Evolutionary conservation across 2,888 invertebrate genomes (phyloP).

Genomic region (Idaea aversata): DNA sequence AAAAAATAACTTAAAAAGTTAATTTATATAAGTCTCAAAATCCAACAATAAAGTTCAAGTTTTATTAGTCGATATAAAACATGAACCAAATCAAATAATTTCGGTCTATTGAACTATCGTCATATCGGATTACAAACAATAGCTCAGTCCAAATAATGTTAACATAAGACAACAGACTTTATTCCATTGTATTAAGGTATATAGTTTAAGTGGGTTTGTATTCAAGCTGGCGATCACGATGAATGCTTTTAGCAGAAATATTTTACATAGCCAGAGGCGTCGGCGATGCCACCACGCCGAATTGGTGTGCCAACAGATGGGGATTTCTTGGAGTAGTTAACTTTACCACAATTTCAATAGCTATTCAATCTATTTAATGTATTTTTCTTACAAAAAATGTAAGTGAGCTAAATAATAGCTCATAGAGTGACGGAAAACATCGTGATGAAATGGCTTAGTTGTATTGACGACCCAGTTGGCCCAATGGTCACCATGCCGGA

Average conservation of each 20-base stretch:
- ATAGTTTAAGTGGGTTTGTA: constrained; percentile 46
- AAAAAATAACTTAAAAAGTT: too few species aligned
- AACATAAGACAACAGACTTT: constrained; percentile 40
- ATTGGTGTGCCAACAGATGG: constrained; percentile 74
- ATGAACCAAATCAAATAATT: constrained; percentile 66
- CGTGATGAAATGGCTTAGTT: too few species aligned
- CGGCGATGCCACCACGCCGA: constrained; percentile 64
- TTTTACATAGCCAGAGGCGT: constrained; percentile 76
- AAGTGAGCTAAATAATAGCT: too few species aligned
- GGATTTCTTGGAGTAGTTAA: constrained; percentile 51
- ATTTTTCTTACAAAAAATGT: too few species aligned
- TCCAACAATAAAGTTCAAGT: not conserved
- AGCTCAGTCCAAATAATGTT: constrained; percentile 53
- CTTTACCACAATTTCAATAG: constrained; percentile 13
- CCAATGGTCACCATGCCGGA: too few species aligned
- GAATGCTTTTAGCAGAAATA: constrained; percentile 79
- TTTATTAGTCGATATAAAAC: constrained; percentile 22
- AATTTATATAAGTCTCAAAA: too few species aligned
- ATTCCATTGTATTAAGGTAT: constrained; percentile 39
- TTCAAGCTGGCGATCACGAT: constrained; percentile 74
- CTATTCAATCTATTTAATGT: not conserved
- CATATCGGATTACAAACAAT: constrained; percentile 70
- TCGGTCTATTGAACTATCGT: constrained; percentile 65
- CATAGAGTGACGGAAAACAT: too few species aligned
- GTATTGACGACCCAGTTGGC: too few species aligned